Evolutionary conservation across 1,140 invertebrate species (phyloP), one percentile per base, ranked within the genome.

Genomic region (Grapholita molesta): DNA sequence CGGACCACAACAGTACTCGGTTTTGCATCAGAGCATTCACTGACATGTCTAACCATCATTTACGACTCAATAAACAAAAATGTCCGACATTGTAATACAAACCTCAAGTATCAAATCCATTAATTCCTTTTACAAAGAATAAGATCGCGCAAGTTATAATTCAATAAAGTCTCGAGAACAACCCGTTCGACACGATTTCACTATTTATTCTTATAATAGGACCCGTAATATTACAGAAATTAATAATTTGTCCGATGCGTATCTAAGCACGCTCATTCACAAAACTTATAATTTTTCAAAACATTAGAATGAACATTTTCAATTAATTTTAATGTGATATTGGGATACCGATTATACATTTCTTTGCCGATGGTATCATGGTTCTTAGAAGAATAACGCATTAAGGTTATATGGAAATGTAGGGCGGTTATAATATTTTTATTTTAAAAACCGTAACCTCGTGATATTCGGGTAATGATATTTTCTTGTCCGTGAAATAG

Each of bases 111-210:
- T 71, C 75, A 74, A 76, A 69, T 15, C 30, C 9, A n/a, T n/a
- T 48, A 18, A 28, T 0, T 64, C 32, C 24, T 15, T 33, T 53
- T 12, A 68, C 30, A 38, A 67, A 12, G 32, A 70, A 74, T 53
- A 69, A 75, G 67, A 73, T 75, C 70, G 71, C 66, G 71, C 73
- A 57, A 74, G 70, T 77, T 77, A 73, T 77, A 75, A 77, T 77
- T 75, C 76, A 77, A 77, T 77, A 75, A 75, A 70, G 66, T 72
- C 70, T 64, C 42, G 42, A 61, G 67, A 68, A 66, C 70, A 55
- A 35, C 66, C 25, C 57, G 25, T 21, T 52, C 32, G 42, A 21
- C 73, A 75, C 76, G 73, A 77, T 15, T 42, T 57, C 68, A 72
- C 52, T 72, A 74, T 72, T 72, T 77, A 77, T 77, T 75, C 55